phyloP scores from a whole-genome alignment of 2,797 vertebrate species.

The Pitangus sulphuratus region DNA sequence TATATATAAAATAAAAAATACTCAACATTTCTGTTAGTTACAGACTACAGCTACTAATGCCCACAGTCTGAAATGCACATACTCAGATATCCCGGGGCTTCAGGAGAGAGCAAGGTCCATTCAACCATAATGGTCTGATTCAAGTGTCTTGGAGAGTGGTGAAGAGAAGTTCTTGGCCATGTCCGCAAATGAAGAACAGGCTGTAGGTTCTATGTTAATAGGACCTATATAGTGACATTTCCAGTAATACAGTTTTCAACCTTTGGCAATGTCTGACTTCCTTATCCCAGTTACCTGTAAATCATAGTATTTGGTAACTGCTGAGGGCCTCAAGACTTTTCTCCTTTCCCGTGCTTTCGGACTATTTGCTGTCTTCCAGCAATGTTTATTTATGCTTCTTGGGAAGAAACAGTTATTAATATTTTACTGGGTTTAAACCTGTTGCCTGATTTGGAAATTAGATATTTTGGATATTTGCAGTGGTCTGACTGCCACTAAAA shows the following conservation, averaged over 20 bases:
- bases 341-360: neutral
- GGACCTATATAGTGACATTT: neutral
- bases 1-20: neutral
- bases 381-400: neutral
- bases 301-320: neutral
- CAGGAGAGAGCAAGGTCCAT: neutral
- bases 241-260: neutral
- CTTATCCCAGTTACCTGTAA: neutral
- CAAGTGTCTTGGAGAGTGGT: neutral
- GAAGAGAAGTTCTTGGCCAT: neutral
- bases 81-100: neutral
- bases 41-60: neutral
- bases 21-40: neutral
- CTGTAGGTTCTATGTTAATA: neutral
- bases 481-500: neutral
- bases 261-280: neutral
- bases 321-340: neutral
- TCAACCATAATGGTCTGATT: accelerated
- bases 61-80: neutral
- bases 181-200: neutral
- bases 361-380: neutral
- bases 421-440: neutral
- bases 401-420: neutral
- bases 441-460: neutral
- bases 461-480: neutral